Base-by-base conservation (phyloP, 2,888 invertebrate species). In the Agrypnus murinus region DNA sequence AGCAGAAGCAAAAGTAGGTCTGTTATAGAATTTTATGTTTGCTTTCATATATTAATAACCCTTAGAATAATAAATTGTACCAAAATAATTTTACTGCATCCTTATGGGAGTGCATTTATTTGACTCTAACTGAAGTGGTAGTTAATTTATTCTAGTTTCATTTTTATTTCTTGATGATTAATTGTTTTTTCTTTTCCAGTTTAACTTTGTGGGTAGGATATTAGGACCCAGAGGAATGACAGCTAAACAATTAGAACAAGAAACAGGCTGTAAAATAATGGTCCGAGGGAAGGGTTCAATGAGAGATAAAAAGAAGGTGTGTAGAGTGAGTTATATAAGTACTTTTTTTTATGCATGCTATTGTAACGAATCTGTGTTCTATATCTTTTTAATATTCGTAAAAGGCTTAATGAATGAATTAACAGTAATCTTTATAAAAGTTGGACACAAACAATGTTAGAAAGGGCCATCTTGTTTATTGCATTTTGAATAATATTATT, bases 241-340 rank as follows among this genome's bases (percentile, higher is more conserved):
- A 78, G 99, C 99, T 64, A 99, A 99, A 89, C 99, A 99, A 90
- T 89, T 99, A 86, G 99, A 99, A 88, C 97, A 98, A 89, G 99
- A 99, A 90, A 99, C 99, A 81, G 99, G 99, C 81, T 99, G 99
- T 89, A 99, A 99, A 92, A 99, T 99, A 84, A 99, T 99, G 99
- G 98, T 99, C 83, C 92, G 99, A 89, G 99, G 99, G 86, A 97
- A 97, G 88, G 99, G 99, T 76, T 98, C 98, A 72, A 99, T 99
- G 98, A 91, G 99, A 87, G 98, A 99, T 87, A 98, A 98, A 90
- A 97, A 97, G 89, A 99, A 99, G 96, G 99, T 98, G 90, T 88
- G 88, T 84, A 99, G 99, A 96, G 99, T 98, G 90, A 88, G 88
- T 84, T 25, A 5, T 25, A 25, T 25, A 25, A 62, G 8, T 25